phyloP scores from a whole-genome alignment of 2,888 invertebrate genomes.

The Parnassius smintheus region DNA sequence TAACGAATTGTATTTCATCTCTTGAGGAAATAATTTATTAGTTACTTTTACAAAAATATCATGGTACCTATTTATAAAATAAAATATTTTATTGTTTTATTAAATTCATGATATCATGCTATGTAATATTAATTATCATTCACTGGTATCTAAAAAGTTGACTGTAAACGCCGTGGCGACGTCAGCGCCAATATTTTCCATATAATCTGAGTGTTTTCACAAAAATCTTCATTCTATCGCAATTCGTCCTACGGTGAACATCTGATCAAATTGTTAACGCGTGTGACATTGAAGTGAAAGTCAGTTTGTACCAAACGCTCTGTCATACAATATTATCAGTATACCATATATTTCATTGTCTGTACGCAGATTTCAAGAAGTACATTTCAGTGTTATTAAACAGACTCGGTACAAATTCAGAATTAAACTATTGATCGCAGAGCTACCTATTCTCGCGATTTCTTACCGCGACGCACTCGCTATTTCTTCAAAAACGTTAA shows the following conservation, averaged over 20 bases:
- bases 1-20: constrained; percentile 33
- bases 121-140: not conserved
- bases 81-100: not conserved
- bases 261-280: constrained; percentile 55
- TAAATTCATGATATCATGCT: not conserved
- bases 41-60: not conserved
- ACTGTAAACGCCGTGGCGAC: constrained; percentile 49
- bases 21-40: constrained; percentile 33
- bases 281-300: constrained; percentile 76
- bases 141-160: constrained; percentile 38
- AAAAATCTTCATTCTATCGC: constrained; percentile 74
- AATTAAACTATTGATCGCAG: constrained; percentile 50
- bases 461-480: constrained; percentile 46
- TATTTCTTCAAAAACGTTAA: constrained; percentile 70
- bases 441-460: constrained; percentile 47
- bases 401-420: constrained; percentile 31
- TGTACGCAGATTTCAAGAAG: constrained; percentile 39
- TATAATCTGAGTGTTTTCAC: constrained; percentile 78
- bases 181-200: constrained; percentile 77
- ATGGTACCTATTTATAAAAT: not conserved
- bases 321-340: constrained; percentile 34
- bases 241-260: constrained; percentile 77
- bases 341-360: constrained; percentile 33
- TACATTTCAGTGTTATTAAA: constrained; percentile 39
- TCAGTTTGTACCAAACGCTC: constrained; percentile 34